Base-by-base conservation (phyloP, 1,140 invertebrate species). In the Parapsyche elsis region DNA sequence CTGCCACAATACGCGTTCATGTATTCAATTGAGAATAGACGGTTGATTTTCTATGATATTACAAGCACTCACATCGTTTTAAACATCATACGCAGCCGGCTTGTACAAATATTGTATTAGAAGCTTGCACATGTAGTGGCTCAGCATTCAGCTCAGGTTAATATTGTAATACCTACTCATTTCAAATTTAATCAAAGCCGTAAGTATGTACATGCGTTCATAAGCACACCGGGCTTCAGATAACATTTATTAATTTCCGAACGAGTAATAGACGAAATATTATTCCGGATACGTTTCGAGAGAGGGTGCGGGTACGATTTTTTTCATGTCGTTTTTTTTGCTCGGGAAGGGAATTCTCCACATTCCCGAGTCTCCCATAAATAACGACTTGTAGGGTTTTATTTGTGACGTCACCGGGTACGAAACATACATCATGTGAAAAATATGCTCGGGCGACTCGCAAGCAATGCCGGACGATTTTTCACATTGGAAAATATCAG, bases 401-500 rank as follows among this genome's bases (percentile, higher is more conserved):
- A 77, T 77, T 77, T 64, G 75, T 77, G 75, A 77, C 75, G 75
- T 77, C 75, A 77, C 59, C 24, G 75, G 53, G 49, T 77, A 77
- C 75, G 26, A 77, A 77, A 59, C 75, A 77, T 64, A 67, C 45
- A 61, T 77, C 75, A 67, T 64, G 21, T 19, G 75, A 77, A 77
- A 76, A 77, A 77, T 77, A 77, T 77, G 75, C 75, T 59, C 44
- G 45, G 57, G 71, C 53, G 70, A 73, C 78, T 71, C 44, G 64
- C 45, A 74, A 79, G 78, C 67, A 79, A 79, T 79, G 78, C 38
- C 49, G 44, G 44, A 7, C 70, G 67, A 79, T 79, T 79, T 79
- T 79, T 79, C 78, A 79, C 67, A 46, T 44, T n/a, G 44, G 46
- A 45, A 73, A 79, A 79, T 79, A 79, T 79, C 45, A 53, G 21